These are phyloP conservation scores for Anabacerthia variegaticeps DNA, from an alignment of 2,797 vertebrate genomes.

Conservation along the genomic window DNA sequence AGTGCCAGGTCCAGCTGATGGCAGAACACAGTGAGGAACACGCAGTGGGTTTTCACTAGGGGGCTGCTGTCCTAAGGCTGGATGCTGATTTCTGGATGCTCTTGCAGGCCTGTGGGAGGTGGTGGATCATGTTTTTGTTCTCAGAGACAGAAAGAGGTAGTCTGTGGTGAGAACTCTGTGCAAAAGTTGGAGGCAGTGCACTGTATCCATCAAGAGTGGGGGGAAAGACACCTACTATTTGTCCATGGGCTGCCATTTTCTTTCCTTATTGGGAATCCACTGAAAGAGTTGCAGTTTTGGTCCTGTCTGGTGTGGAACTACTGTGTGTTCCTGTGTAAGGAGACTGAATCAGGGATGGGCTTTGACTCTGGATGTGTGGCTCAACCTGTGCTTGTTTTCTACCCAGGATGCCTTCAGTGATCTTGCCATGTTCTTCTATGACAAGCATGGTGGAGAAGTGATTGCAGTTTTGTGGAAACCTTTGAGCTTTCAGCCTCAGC, in stretches of 20 bases:
- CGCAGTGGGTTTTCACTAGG: neutral
- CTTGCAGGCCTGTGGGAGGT: neutral
- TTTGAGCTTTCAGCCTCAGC: constrained; percentile 83
- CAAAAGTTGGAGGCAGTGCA: neutral
- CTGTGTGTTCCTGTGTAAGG: neutral
- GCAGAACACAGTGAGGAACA: neutral
- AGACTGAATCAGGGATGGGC: neutral
- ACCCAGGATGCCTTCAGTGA: constrained; percentile 87
- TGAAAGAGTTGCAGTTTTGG: neutral
- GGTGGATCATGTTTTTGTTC: neutral
- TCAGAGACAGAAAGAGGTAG: neutral
- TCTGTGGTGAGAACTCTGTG: neutral
- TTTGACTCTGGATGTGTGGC: neutral
- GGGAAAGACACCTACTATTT: neutral
- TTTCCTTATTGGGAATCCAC: neutral
- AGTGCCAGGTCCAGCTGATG: neutral
- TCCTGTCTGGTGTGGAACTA: neutral
- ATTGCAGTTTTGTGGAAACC: constrained; percentile 95
- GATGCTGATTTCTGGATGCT: neutral
- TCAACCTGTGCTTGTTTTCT: neutral
- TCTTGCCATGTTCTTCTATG: constrained; percentile 92
- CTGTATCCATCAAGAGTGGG: neutral
- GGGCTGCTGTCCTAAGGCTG: neutral
- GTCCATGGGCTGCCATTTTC: neutral
- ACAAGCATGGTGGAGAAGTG: constrained; percentile 89